Percentiles rank a stretch among this genome's conserved stretches.
These are phyloP conservation scores for Phylloscopus trochiloides DNA, from an alignment of 2,113 vertebrate genomes.

Conservation along the genomic window DNA sequence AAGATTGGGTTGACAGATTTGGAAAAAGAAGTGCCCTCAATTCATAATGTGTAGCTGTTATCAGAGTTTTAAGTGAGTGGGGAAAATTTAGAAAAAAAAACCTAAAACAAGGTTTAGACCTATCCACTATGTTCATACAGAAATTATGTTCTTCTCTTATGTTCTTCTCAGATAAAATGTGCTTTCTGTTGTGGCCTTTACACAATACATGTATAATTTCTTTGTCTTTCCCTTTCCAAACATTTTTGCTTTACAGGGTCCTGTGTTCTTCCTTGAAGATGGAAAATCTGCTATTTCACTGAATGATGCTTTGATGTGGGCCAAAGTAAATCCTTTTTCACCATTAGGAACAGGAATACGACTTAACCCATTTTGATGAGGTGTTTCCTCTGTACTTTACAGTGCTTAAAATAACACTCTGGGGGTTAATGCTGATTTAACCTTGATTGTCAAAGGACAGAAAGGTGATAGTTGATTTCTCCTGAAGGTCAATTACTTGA, in stretches of 20 bases:
- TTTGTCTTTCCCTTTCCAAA: background rate
- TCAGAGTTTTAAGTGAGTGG: background rate
- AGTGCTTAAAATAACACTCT: background rate
- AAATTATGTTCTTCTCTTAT: background rate
- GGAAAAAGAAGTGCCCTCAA: background rate
- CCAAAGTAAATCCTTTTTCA: conserved; percentile 97
- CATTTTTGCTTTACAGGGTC: conserved; percentile 77
- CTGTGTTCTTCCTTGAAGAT: conserved; percentile 93
- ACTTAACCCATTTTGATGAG: conserved; percentile 92
- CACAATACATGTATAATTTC: background rate
- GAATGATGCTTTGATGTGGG: conserved; percentile 98
- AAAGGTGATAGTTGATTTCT: background rate
- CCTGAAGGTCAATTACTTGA: background rate
- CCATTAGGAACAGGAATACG: conserved; percentile 93
- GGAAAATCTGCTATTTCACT: conserved; percentile 92
- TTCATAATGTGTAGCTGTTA: background rate
- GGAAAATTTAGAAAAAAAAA: background rate
- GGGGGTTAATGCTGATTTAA: conserved; percentile 14
- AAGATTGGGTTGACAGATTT: background rate
- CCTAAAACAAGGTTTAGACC: background rate
- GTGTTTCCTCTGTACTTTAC: background rate
- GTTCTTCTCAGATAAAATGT: background rate
- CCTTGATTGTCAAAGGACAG: background rate
- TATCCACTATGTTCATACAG: too few species aligned
- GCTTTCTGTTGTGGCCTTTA: background rate